Evolutionary conservation across 2,888 invertebrate species (phyloP).

Genomic region (Ophion ventricosus): DNA sequence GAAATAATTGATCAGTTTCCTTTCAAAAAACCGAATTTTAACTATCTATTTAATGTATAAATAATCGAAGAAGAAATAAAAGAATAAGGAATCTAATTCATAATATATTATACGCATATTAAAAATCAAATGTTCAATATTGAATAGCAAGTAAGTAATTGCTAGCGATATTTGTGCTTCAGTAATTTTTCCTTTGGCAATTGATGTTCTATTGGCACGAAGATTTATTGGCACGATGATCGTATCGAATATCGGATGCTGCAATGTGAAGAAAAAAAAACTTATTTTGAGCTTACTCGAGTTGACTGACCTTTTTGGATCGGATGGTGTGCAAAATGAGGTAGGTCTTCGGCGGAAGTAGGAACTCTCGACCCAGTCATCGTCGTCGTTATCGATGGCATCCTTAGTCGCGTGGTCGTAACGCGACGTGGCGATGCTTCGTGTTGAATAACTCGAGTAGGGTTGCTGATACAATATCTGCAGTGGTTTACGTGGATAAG

Average conservation of each 20-base stretch:
- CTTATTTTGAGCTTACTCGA: conserved; percentile 5
- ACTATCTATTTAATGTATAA: not conserved
- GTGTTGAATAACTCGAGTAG: conserved; percentile 74
- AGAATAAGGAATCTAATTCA: not conserved
- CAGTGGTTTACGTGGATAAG: conserved; percentile 87
- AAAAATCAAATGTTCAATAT: too few relatives aligned
- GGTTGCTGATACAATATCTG: conserved; percentile 80
- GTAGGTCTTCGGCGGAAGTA: conserved; percentile 92
- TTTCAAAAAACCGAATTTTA: not conserved
- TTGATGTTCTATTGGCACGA: too few relatives aligned
- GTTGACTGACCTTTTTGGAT: conserved; percentile 86
- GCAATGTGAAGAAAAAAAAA: not conserved
- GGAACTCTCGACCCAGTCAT: conserved; percentile 91
- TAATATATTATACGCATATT: not conserved
- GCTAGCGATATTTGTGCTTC: too few relatives aligned
- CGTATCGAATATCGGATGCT: not conserved
- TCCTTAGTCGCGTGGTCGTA: conserved; percentile 72
- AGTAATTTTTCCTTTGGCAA: too few relatives aligned
- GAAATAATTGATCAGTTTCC: not conserved
- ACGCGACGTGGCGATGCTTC: conserved; percentile 60
- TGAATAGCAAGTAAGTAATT: too few relatives aligned
- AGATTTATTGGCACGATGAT: too few relatives aligned
- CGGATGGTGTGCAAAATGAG: conserved; percentile 89
- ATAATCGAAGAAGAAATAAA: not conserved
- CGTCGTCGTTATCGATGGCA: conserved; percentile 85